Base-by-base conservation (phyloP, 2,888 invertebrate species). In the Vesta saturnalis region DNA sequence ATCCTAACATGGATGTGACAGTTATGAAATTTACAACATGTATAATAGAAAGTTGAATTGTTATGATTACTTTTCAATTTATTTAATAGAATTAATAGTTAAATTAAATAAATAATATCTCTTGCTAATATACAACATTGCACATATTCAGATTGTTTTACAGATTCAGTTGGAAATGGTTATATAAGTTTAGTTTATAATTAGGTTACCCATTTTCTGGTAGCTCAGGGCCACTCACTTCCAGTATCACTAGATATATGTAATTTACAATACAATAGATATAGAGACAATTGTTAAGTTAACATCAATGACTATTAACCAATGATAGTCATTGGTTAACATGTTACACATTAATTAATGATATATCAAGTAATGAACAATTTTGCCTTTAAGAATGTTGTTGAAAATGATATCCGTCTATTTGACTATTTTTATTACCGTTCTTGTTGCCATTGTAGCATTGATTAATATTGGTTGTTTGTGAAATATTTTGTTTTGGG, bases 141-240 rank as follows among this genome's bases (percentile, higher is more conserved):
- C 30, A 35, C 19, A 58, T 58, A 61, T 60, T 67, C 58, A 22
- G 15, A 61, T 58, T 69, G 58, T 57, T 69, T 22, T 65, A 57
- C 63, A 71, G 69, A 71, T 71, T 71, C 72, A 58, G 60, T 61
- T 67, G 58, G 70, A 72, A 68, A 68, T 60, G 67, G 70, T 73
- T 72, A 72, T 64, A 70, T 70, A 70, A 73, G 61, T 73, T 73
- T 66, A 66, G 62, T 72, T 61, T 58, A 64, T 67, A 70, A 68
- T 60, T 69, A 71, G 65, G 60, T 69, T n/a, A 66, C 70, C 74
- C 74, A 73, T 74, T 74, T 71, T 74, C 79, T 82, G 83, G 83
- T 84, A 84, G 84, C 84, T 84, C 84, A 84, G 84, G 84, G 83
- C 79, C 82, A 83, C 82, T 83, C 83, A 84, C 83, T 83, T 83